Evolutionary conservation across 2,888 invertebrate species (phyloP).

Genomic region (Ophioninae sp.): DNA sequence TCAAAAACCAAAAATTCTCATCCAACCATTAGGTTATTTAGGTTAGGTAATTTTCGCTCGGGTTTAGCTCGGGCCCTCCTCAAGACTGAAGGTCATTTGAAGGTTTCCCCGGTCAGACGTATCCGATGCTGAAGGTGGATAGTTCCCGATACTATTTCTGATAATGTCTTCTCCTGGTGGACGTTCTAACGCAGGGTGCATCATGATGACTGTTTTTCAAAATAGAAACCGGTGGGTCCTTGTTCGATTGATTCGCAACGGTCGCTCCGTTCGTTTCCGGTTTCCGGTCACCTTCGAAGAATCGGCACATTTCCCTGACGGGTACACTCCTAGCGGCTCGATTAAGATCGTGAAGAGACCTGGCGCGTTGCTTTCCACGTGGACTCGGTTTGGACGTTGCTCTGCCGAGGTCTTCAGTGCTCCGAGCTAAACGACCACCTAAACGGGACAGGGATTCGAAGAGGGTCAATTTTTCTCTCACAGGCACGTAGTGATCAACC

Average conservation of each 20-base stretch:
- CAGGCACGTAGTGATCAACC: conserved; percentile 86
- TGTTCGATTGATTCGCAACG: conserved; percentile 63
- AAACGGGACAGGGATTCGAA: conserved; percentile 87
- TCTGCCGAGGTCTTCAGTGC: conserved; percentile 85
- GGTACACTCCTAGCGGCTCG: conserved; percentile 82
- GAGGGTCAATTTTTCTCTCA: conserved; percentile 86
- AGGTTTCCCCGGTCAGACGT: no score
- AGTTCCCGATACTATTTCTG: conserved; percentile 55
- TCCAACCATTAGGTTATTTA: no score
- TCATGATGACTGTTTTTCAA: conserved; percentile 43
- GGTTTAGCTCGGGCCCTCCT: no score
- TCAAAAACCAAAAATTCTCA: no score
- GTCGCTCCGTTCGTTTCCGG: conserved; percentile 61
- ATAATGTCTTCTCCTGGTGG: conserved; percentile 73
- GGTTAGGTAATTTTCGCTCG: no score
- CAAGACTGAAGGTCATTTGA: no score
- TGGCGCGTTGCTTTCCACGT: conserved; percentile 83
- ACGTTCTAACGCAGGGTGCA: conserved; percentile 70
- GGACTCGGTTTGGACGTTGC: conserved; percentile 81
- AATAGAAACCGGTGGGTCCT: conserved; percentile 60
- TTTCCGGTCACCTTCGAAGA: conserved; percentile 84
- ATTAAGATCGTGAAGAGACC: conserved; percentile 86
- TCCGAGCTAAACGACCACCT: conserved; percentile 84
- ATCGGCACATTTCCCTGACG: conserved; percentile 87
- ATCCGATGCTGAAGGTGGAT: conserved; percentile 41